Conservation (phyloP, 23 tunicate species). For the Halocynthia aurantium region DNA sequence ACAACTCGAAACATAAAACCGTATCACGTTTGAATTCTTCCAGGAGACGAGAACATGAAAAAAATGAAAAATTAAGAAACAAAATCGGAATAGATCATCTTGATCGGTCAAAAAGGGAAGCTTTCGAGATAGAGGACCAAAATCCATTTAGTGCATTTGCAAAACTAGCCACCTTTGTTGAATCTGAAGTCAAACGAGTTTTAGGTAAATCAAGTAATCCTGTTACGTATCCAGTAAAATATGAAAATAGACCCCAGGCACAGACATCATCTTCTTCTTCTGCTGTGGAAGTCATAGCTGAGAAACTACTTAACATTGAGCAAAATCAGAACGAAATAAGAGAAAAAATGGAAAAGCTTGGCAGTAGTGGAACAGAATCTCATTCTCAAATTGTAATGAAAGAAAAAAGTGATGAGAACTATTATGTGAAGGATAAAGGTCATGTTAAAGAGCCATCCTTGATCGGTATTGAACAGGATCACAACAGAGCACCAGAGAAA, state of each 20-base stretch:
- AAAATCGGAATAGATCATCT: constrained; percentile 10
- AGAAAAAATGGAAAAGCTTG: not conserved
- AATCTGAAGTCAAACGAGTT: constrained; percentile 8
- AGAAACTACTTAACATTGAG: not conserved
- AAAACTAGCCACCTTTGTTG: constrained; percentile 12
- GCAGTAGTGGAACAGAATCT: too few species aligned
- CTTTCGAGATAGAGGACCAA: not conserved
- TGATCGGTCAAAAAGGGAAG: constrained; percentile 12
- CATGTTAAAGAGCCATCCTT: too few species aligned
- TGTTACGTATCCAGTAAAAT: not conserved
- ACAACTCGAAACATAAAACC: too few species aligned
- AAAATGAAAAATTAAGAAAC: not conserved
- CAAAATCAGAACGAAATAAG: not conserved
- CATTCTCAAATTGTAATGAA: too few species aligned
- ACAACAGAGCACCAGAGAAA: too few species aligned
- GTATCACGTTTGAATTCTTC: not conserved
- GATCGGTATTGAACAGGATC: too few species aligned
- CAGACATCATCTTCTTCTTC: not conserved
- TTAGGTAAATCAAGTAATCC: not conserved
- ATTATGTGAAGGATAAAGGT: too few species aligned
- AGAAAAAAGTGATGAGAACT: too few species aligned
- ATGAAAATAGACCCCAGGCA: not conserved
- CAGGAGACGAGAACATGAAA: constrained; percentile 12
- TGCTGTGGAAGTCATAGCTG: constrained; percentile 2
- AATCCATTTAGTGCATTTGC: constrained; percentile 7